Evolutionary conservation across 2,888 invertebrate species (phyloP).

Genomic region (Mythimna loreyi): DNA sequence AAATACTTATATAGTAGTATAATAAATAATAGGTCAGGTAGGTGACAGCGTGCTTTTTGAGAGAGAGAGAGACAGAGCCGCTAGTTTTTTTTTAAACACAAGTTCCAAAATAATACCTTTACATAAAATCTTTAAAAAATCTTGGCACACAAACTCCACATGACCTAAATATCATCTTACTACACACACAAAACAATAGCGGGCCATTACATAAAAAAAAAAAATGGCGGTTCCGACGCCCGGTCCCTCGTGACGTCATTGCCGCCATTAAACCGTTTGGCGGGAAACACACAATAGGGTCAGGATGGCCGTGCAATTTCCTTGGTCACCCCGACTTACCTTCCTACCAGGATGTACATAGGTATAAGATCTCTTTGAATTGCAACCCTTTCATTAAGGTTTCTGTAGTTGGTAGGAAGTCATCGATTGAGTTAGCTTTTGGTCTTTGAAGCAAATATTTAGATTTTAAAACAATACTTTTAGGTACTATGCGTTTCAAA

Average conservation of each 20-base stretch:
- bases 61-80: no score
- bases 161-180: conserved; percentile 10
- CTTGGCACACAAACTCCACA: conserved; percentile 3
- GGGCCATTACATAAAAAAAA: conserved; percentile 42
- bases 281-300: conserved; percentile 47
- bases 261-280: conserved; percentile 54
- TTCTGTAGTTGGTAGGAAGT: conserved; percentile 12
- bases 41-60: no score
- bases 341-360: conserved; percentile 1
- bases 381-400: conserved; percentile 40
- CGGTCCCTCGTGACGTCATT: conserved; percentile 45
- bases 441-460: neutral
- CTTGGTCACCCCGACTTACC: conserved; percentile 30
- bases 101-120: neutral
- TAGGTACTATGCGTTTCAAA: no score
- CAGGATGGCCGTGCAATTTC: conserved; percentile 59
- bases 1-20: no score
- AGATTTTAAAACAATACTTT: no score
- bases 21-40: no score
- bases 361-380: conserved; percentile 48
- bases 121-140: neutral
- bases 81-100: no score
- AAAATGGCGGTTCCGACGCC: conserved; percentile 41
- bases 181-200: conserved; percentile 43
- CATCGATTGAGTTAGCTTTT: conserved; percentile 15